Percentiles rank a stretch among this genome's conserved stretches.
Conservation (phyloP, 2,113 vertebrate genomes). For the Limnothrissa miodon region DNA sequence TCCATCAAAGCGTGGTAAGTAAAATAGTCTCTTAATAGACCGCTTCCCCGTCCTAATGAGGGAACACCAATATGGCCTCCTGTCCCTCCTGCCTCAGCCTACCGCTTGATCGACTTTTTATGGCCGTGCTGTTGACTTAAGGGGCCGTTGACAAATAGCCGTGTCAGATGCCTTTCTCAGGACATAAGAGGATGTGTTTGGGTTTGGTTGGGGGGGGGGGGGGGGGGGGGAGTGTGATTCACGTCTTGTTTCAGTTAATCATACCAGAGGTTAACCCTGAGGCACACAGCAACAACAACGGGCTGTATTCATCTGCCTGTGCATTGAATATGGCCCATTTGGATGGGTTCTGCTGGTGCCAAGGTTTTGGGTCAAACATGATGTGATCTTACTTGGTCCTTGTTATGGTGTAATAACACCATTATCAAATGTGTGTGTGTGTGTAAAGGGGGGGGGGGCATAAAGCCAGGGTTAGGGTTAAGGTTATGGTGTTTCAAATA, state of each 20-base stretch:
- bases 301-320: background rate
- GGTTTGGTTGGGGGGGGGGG: background rate
- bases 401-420: no score
- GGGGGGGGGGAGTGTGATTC: background rate
- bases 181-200: slow-evolving; percentile 1
- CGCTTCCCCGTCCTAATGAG: slow-evolving; percentile 21
- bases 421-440: no score
- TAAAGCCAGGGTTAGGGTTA: no score
- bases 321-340: background rate
- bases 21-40: slow-evolving; percentile 28
- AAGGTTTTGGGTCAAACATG: background rate
- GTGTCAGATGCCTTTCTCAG: slow-evolving; percentile 30
- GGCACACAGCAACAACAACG: background rate
- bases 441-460: no score
- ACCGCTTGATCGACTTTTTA: slow-evolving; percentile 36
- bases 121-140: slow-evolving; percentile 36
- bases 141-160: slow-evolving; percentile 32
- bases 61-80: slow-evolving; percentile 1
- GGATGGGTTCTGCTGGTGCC: background rate
- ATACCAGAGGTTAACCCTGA: slow-evolving; percentile 23
- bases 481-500: no score
- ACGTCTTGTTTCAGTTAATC: slow-evolving; percentile 36
- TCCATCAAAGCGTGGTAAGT: slow-evolving; percentile 28
- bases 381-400: background rate
- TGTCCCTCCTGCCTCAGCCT: background rate